Evolutionary conservation across 2,888 invertebrate species (phyloP).

Genomic region (Acrocyrtus sp.): DNA sequence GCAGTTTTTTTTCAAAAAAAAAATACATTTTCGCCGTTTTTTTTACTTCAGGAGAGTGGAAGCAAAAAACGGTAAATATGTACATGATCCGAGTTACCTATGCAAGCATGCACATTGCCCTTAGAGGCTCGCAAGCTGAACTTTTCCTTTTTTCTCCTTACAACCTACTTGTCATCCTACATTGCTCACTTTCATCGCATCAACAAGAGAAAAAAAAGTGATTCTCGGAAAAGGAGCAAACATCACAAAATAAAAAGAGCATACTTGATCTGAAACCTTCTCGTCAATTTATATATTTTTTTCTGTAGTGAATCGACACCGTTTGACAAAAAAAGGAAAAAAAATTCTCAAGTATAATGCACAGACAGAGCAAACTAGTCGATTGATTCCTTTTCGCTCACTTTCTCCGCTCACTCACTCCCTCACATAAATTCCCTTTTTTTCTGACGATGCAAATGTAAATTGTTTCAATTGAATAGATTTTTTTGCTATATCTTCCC

Average conservation of each 20-base stretch:
- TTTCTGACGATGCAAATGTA: slow-evolving; percentile 49
- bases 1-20: slow-evolving; percentile 14
- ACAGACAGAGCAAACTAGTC: not conserved
- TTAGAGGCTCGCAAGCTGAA: too few relatives aligned
- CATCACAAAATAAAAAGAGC: slow-evolving; percentile 34
- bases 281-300: slow-evolving; percentile 2
- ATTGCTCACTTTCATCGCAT: too few relatives aligned
- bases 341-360: too few relatives aligned
- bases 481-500: not conserved
- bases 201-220: slow-evolving; percentile 18
- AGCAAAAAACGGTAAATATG: not conserved
- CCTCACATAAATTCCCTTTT: slow-evolving; percentile 50
- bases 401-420: slow-evolving; percentile 31
- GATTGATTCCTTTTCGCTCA: not conserved
- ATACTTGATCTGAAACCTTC: slow-evolving; percentile 29
- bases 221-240: slow-evolving; percentile 10
- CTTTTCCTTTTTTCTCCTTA: too few relatives aligned
- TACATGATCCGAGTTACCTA: too few relatives aligned
- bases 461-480: slow-evolving; percentile 44
- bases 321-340: slow-evolving; percentile 43
- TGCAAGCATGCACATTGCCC: too few relatives aligned
- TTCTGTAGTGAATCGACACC: slow-evolving; percentile 32
- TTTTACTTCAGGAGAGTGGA: not conserved
- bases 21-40: not conserved
- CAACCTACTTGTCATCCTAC: too few relatives aligned